phyloP scores from a whole-genome alignment of 2,888 invertebrate genomes.

The Caenorhabditis sp. region DNA sequence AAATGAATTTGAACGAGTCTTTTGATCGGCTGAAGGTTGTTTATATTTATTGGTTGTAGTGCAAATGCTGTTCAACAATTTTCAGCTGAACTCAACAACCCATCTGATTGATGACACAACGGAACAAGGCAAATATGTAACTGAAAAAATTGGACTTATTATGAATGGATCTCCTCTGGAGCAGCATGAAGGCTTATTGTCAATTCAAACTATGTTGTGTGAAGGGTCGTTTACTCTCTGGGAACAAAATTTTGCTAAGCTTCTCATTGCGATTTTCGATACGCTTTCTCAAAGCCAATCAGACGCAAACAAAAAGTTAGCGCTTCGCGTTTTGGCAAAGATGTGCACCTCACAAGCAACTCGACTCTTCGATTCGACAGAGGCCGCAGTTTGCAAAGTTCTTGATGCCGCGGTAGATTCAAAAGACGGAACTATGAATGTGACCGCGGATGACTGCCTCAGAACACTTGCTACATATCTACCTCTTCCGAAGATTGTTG shows the following conservation, averaged over 20 bases:
- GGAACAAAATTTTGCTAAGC: slow-evolving; percentile 57
- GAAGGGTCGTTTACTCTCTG: slow-evolving; percentile 65
- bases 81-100: slow-evolving; percentile 56
- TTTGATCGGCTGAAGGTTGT: slow-evolving; percentile 58
- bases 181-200: slow-evolving; percentile 39
- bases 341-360: slow-evolving; percentile 63
- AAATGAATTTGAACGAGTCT: slow-evolving; percentile 49
- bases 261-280: slow-evolving; percentile 53
- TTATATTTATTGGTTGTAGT: no score
- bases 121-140: slow-evolving; percentile 43
- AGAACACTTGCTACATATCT: slow-evolving; percentile 62
- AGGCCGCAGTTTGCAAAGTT: slow-evolving; percentile 57
- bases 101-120: slow-evolving; percentile 43
- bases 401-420: slow-evolving; percentile 57
- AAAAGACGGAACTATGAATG: slow-evolving; percentile 54
- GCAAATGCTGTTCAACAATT: no score
- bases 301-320: slow-evolving; percentile 57
- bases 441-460: slow-evolving; percentile 58
- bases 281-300: slow-evolving; percentile 39
- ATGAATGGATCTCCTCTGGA: not conserved
- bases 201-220: slow-evolving; percentile 55
- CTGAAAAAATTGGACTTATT: slow-evolving; percentile 32
- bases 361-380: slow-evolving; percentile 59
- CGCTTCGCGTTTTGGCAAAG: slow-evolving; percentile 54
- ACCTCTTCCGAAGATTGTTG: slow-evolving; percentile 52